Evolutionary conservation across 2,888 invertebrate species (phyloP).

Genomic region (Phalera bucephala): DNA sequence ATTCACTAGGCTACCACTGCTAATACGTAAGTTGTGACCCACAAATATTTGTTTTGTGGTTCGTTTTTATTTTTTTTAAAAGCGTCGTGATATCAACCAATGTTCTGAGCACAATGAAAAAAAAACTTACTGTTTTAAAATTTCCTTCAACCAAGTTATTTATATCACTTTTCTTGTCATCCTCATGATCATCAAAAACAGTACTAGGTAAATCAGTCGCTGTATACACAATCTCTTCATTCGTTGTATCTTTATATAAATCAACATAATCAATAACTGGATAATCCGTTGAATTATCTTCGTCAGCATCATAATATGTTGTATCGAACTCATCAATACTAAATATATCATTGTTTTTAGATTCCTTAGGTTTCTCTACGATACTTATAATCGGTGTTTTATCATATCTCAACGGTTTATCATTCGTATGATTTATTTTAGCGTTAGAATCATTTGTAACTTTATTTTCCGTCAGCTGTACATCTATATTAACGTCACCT

Average conservation of each 20-base stretch:
- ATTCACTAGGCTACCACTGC: too few species aligned
- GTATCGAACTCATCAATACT: conserved; percentile 27
- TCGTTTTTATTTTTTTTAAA: too few species aligned
- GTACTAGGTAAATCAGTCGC: conserved; percentile 21
- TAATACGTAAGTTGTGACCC: too few species aligned
- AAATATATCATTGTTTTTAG: conserved; percentile 40
- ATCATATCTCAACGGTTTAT: not conserved
- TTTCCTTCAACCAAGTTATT: conserved; percentile 1
- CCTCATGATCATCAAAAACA: not conserved
- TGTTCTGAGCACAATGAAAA: too few species aligned
- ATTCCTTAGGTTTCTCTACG: conserved; percentile 12
- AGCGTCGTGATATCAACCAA: too few species aligned
- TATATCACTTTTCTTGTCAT: not conserved
- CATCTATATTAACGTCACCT: conserved; percentile 22
- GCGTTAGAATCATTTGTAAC: not conserved
- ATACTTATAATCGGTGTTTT: conserved; percentile 7
- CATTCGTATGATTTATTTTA: conserved; percentile 1
- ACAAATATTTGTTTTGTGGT: too few species aligned
- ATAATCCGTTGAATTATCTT: conserved; percentile 64
- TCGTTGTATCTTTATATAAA: conserved; percentile 66
- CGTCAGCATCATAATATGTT: conserved; percentile 36
- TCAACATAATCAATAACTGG: conserved; percentile 65
- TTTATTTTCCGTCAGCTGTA: conserved; percentile 10
- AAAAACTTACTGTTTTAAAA: too few species aligned
- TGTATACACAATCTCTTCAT: conserved; percentile 48